Conservation (phyloP, 2,797 vertebrate genomes). For the Aselliscus stoliczkanus region DNA sequence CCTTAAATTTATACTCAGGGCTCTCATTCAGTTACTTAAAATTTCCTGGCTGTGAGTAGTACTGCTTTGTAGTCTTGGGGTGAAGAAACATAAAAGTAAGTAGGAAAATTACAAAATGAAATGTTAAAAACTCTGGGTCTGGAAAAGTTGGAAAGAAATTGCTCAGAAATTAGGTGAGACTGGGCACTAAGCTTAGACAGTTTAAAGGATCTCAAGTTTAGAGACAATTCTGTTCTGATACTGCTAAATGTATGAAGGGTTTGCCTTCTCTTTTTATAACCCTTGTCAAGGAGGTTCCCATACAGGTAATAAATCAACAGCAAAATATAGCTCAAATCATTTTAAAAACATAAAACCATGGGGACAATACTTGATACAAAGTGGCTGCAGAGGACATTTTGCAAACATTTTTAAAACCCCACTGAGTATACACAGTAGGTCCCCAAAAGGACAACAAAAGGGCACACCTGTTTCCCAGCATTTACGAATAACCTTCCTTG, state of each 20-base stretch:
- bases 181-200: background rate
- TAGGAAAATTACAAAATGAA: background rate
- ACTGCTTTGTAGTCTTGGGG: background rate
- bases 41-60: background rate
- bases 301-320: background rate
- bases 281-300: background rate
- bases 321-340: background rate
- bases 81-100: slow-evolving; percentile 5
- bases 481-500: background rate
- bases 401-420: background rate
- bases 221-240: background rate
- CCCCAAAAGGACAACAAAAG: background rate
- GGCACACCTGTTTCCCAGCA: background rate
- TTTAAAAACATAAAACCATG: slow-evolving; percentile 15
- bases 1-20: slow-evolving; percentile 9
- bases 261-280: slow-evolving; percentile 16
- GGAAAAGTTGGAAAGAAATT: slow-evolving; percentile 10
- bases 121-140: background rate
- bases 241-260: background rate
- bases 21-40: background rate
- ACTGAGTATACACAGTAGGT: background rate
- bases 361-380: background rate
- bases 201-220: background rate
- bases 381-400: background rate
- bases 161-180: background rate